Evolutionary conservation across 2,888 invertebrate genomes (phyloP), one percentile per base, ranked within the genome.

Genomic region (Scaptomyza parva): DNA sequence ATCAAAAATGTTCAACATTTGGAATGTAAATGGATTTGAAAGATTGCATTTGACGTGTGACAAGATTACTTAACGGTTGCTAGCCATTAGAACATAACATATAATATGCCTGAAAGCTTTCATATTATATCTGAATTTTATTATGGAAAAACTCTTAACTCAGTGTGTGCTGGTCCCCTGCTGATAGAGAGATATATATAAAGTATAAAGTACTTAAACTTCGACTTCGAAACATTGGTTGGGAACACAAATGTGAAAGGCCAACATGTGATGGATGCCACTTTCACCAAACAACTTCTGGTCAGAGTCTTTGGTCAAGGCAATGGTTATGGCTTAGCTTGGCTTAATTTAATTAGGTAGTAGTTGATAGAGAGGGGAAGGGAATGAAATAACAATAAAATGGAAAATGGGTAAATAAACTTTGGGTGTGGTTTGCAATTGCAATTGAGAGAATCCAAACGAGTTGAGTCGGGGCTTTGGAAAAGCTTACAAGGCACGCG

Each of bases 281-380:
- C 77, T 78, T 81, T 78, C 78, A 77, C 78, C 78, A 11, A 26
- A 26, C 44, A 43, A 43, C 26, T 6, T 12, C 22, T 9, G 22
- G 9, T n/a, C 11, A 50, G 18, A 8, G n/a, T 40, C 17, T 47
- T 39, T 9, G 55, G 59, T n/a, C 50, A 51, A 57, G 59, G 53
- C 55, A 30, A 35, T 28, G 33, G 30, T 24, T 35, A 50, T 26
- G 30, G 26, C 18, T n/a, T 51, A 14, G 58, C 40, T 59, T 64
- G 66, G 63, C 64, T 67, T 63, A 69, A 82, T 78, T 77, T 72
- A 82, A 86, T 82, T 86, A 86, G 82, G 62, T 55, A 72, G 55
- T 20, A 47, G 30, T 8, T 35, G 14, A 14, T 4, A 24, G n/a
- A 20, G n/a, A 48, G 39, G 30, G 52, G 37, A 8, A 24, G 14